A percentile compares a stretch with the other conserved stretches of the same genome.
Conservation (phyloP, 1,140 invertebrate genomes). For the Araneus ventricosus region DNA sequence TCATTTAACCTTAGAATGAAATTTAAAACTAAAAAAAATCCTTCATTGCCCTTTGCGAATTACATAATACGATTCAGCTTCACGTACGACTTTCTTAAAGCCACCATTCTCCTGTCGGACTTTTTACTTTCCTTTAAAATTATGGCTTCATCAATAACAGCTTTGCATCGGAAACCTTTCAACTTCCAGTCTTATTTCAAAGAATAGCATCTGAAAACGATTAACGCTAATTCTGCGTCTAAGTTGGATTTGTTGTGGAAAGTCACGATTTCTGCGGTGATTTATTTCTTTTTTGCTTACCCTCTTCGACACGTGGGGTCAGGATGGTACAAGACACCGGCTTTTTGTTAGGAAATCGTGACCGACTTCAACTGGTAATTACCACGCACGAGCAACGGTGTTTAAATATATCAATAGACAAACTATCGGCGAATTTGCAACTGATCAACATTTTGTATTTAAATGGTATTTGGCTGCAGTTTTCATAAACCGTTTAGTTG, state of each 20-base stretch:
- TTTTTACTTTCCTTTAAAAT: neutral
- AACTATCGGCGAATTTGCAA: neutral
- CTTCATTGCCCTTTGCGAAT: too few species aligned
- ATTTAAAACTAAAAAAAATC: too few species aligned
- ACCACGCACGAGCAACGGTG: neutral
- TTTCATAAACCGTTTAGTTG: neutral
- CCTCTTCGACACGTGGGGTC: neutral
- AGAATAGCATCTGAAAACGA: neutral
- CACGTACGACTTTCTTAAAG: neutral
- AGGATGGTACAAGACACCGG: neutral
- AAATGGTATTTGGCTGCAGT: neutral
- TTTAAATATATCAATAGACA: neutral
- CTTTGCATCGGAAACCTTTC: conserved; percentile 20
- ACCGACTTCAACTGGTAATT: neutral
- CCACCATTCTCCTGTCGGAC: neutral
- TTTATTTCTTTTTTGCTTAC: neutral
- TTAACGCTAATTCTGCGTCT: conserved; percentile 9
- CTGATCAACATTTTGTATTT: neutral
- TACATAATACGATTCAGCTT: neutral
- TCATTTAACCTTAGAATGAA: too few species aligned
- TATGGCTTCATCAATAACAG: conserved; percentile 19
- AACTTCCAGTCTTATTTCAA: conserved; percentile 6
- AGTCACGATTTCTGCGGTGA: neutral
- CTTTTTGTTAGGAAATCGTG: neutral
- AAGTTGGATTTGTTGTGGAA: neutral